Base-by-base conservation (phyloP, 2,113 vertebrate species). In the Coturnix japonica region DNA sequence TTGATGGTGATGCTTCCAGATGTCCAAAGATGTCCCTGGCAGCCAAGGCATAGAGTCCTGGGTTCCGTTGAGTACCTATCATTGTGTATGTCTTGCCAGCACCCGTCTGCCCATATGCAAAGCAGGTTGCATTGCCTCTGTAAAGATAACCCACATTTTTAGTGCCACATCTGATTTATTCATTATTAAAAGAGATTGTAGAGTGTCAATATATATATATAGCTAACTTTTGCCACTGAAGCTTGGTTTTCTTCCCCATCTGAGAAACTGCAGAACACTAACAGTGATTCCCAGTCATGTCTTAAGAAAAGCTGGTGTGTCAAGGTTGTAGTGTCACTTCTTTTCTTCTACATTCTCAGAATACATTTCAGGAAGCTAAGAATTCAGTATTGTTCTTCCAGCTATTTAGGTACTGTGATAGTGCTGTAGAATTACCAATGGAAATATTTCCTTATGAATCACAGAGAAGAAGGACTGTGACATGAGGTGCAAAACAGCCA, bases 1-100 rank as follows among this genome's bases (percentile, higher is more conserved):
- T 93, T 78, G 93, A 78, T 30, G 95, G 96, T 56, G 97, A 87
- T 5, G 93, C 54, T 90, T 98, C 97, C 49, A 99, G 96, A 64
- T 98, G 97, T 61, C 94, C 89, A 83, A 99, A 99, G 96, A 99
- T 98, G 96, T 99, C 98, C 93, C 74, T 97, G 43, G 97, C 98
- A 77, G 98, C 98, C 95, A 99, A 88, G 30, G 98, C 98, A 1
- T 99, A 99, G 22, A 99, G 96, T 49, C 98, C 98, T 9, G 98
- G 98, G 77, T 96, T 98, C 59, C 93, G 95, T 8, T 96, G 92
- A 90, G 97, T 98, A 37, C 99, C 98, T 91, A 99, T 97, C 99
- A 99, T 99, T 71, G 98, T 99, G 93, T 99, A 98, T 37, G 99
- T 99, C 97, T 99, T 99, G 46, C 99, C 99, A 77, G 99, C 98